A percentile compares a stretch with the other conserved stretches of the same genome.
Conservation (phyloP, 2,888 invertebrate species). For the Brachyopa scutellaris region DNA sequence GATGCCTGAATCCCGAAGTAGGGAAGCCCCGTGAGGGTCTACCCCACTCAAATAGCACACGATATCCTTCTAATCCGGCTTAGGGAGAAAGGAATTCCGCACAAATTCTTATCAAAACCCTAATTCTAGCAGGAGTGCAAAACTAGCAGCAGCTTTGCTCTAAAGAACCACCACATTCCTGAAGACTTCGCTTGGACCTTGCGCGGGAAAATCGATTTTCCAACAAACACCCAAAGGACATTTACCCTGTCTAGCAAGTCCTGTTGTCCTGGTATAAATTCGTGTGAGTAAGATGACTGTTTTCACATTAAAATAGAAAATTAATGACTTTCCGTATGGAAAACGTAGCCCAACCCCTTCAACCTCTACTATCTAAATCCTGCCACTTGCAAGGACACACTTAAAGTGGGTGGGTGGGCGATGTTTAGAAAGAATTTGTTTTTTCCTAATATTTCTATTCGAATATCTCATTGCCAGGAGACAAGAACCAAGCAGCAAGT, state of each 20-base stretch:
- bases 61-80: conserved; percentile 65
- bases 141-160: conserved; percentile 48
- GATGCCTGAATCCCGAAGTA: conserved; percentile 11
- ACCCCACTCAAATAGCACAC: conserved; percentile 14
- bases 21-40: conserved; percentile 23
- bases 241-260: neutral
- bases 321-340: conserved; percentile 74
- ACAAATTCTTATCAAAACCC: conserved; percentile 81
- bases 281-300: conserved; percentile 81
- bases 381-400: neutral
- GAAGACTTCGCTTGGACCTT: no score
- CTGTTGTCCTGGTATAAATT: conserved; percentile 78
- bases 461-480: conserved; percentile 80
- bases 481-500: conserved; percentile 71
- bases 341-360: neutral
- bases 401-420: neutral
- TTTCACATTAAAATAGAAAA: conserved; percentile 80
- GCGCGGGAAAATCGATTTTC: conserved; percentile 39
- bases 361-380: neutral
- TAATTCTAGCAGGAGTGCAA: conserved; percentile 80
- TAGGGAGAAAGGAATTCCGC: conserved; percentile 65
- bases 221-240: conserved; percentile 4
- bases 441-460: conserved; percentile 80
- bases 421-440: conserved; percentile 65
- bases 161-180: no score